Conservation (phyloP, 2,113 vertebrate species). For the Dipodomys ordii region DNA sequence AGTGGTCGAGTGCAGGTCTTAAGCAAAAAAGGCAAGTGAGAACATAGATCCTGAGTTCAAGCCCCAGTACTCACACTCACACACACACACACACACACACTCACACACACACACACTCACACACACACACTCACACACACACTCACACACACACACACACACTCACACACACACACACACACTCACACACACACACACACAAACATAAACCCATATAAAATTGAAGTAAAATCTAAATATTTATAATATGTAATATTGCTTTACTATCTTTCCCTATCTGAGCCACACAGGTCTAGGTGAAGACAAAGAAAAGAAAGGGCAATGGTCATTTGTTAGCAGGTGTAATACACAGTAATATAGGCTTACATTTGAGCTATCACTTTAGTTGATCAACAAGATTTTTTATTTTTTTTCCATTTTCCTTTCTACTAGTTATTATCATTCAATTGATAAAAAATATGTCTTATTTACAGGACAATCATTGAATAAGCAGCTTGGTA, state of each 20-base stretch:
- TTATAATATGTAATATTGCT: background rate
- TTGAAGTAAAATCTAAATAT: background rate
- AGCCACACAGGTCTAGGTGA: background rate
- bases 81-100: too few relatives aligned
- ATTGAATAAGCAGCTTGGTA: background rate
- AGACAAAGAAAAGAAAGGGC: background rate
- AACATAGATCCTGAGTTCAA: too few relatives aligned
- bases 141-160: too few relatives aligned
- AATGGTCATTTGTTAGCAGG: background rate
- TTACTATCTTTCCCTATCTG: background rate
- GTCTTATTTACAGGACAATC: background rate
- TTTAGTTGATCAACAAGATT: background rate
- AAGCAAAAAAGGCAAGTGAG: too few relatives aligned
- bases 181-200: too few relatives aligned
- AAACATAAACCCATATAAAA: background rate
- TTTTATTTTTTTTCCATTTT: conserved; percentile 17
- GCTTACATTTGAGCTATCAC: background rate
- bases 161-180: too few relatives aligned
- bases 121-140: too few relatives aligned
- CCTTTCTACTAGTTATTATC: background rate
- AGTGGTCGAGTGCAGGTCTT: too few relatives aligned
- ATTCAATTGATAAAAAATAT: background rate
- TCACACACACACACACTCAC: too few relatives aligned
- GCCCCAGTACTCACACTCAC: too few relatives aligned
- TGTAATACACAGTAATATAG: background rate